Conservation (phyloP, 1,140 invertebrate species). For the Pogonognathellus flavescens region DNA sequence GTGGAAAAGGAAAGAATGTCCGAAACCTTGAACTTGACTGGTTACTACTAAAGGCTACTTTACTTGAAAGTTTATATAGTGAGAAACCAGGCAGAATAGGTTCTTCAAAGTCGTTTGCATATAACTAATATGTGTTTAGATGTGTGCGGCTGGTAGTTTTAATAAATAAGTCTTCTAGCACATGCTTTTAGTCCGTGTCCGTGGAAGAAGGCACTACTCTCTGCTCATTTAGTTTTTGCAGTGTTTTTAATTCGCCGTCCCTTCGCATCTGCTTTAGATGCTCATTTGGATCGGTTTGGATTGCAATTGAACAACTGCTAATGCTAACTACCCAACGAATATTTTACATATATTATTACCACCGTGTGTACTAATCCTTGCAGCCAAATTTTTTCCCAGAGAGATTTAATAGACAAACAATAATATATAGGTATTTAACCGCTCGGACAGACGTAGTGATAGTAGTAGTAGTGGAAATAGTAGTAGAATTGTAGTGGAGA, state of each 20-base stretch:
- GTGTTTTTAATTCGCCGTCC: constrained; percentile 1
- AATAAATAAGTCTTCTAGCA: neutral
- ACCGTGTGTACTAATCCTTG: no score
- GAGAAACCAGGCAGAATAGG: neutral
- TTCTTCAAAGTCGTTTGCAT: neutral
- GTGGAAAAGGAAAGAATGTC: constrained; percentile 28
- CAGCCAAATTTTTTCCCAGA: no score
- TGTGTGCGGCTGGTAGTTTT: no score
- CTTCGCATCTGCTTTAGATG: neutral
- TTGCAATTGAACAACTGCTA: constrained; percentile 15
- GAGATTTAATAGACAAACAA: no score
- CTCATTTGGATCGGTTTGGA: neutral
- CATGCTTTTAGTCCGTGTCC: neutral
- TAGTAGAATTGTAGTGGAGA: no score
- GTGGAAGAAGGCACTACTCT: neutral
- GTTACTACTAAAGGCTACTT: neutral
- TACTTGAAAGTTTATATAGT: neutral
- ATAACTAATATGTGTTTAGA: no score
- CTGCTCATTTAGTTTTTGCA: neutral
- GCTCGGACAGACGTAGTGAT: no score
- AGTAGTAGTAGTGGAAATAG: no score
- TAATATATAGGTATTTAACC: no score
- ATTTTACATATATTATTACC: no score
- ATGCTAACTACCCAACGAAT: neutral
- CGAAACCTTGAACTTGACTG: constrained; percentile 38